Percentiles rank a stretch among this genome's conserved stretches.
phyloP scores from a whole-genome alignment of 2,797 vertebrate genomes.

The Channa striata region DNA sequence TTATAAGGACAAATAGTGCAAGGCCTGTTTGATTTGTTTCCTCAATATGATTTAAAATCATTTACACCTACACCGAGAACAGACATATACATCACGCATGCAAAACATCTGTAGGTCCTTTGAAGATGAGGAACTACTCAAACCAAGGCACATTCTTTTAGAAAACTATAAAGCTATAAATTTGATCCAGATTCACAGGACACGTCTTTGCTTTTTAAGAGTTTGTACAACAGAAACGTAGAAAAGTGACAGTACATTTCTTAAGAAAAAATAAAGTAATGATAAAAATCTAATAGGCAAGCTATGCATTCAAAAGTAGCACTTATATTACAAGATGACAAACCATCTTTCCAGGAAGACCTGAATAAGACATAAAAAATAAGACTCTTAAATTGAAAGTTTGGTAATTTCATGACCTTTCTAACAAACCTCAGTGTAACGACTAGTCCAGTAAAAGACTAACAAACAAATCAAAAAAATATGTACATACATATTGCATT shows the following conservation, averaged over 20 bases:
- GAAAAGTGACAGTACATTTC: not conserved
- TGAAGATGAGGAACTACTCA: slow-evolving; percentile 16
- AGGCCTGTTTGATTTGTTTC: slow-evolving; percentile 41
- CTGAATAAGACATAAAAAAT: slow-evolving; percentile 52
- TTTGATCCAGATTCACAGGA: slow-evolving; percentile 39
- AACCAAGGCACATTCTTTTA: slow-evolving; percentile 51
- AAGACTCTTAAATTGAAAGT: slow-evolving; percentile 42
- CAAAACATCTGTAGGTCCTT: slow-evolving; percentile 40
- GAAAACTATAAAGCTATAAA: slow-evolving; percentile 54
- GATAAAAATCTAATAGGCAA: slow-evolving; percentile 26
- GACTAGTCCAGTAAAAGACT: slow-evolving; percentile 73
- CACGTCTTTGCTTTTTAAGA: not conserved
- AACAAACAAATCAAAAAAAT: slow-evolving; percentile 22
- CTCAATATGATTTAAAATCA: slow-evolving; percentile 14
- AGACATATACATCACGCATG: slow-evolving; percentile 26
- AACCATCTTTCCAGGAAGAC: slow-evolving; percentile 21
- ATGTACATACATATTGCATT: slow-evolving; percentile 68
- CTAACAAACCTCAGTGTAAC: slow-evolving; percentile 69
- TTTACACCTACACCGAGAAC: not conserved
- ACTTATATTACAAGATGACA: slow-evolving; percentile 13
- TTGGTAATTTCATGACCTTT: slow-evolving; percentile 56
- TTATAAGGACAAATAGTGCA: slow-evolving; percentile 60
- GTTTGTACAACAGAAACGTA: slow-evolving; percentile 8
- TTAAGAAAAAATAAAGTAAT: slow-evolving; percentile 1
- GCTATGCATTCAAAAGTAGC: slow-evolving; percentile 26